Evolutionary conservation across 2,113 vertebrate species (phyloP).

Genomic region (Sceloporus tristichus): DNA sequence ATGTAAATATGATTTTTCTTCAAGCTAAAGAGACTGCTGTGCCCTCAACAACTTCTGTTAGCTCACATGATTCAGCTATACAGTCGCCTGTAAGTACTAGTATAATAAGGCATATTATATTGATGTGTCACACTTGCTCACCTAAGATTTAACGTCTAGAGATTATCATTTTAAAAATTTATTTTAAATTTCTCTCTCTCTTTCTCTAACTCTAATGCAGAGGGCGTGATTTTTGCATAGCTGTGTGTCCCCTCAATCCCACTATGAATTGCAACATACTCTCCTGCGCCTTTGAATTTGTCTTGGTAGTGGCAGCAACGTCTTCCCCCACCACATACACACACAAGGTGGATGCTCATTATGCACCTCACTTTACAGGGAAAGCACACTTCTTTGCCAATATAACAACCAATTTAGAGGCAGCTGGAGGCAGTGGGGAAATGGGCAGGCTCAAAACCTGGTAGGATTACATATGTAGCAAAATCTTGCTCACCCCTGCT

Average conservation of each 20-base stretch:
- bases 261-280: neutral
- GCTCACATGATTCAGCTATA: conserved; percentile 58
- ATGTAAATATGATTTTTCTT: conserved; percentile 54
- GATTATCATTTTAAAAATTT: neutral
- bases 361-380: neutral
- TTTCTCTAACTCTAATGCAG: neutral
- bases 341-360: no score
- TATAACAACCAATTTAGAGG: no score
- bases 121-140: neutral
- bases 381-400: neutral
- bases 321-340: no score
- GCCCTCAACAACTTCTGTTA: conserved; percentile 69
- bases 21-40: conserved; percentile 74
- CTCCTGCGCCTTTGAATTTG: neutral
- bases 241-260: neutral
- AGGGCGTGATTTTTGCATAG: neutral
- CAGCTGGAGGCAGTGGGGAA: neutral
- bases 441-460: no score
- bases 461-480: no score
- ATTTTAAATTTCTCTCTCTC: neutral
- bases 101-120: neutral
- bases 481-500: no score
- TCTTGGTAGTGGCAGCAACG: neutral
- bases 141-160: neutral
- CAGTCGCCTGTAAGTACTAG: conserved; percentile 78